phyloP scores from a whole-genome alignment of 2,113 vertebrate species.

The Pygoscelis antarcticus region DNA sequence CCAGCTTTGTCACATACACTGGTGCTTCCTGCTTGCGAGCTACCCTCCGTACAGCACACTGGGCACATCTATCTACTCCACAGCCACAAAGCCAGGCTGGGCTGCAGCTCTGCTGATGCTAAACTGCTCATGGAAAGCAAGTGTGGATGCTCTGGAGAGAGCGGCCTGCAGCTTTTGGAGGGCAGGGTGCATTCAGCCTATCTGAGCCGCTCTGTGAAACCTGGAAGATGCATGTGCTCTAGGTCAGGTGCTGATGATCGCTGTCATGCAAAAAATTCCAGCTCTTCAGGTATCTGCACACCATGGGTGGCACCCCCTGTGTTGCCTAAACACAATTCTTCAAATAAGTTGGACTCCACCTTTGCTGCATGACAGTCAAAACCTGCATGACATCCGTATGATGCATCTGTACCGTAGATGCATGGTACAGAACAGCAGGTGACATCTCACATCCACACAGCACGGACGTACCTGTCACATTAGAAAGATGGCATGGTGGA shows the following conservation, averaged over 20 bases:
- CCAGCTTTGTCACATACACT: not conserved
- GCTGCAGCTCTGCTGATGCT: not conserved
- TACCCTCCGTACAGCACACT: not conserved
- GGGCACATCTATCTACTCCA: not conserved
- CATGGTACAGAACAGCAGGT: not conserved
- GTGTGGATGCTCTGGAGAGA: not conserved
- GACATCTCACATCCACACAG: not conserved
- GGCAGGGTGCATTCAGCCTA: not conserved
- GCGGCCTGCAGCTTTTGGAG: not conserved
- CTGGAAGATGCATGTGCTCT: rapidly evolving
- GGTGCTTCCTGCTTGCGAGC: not conserved
- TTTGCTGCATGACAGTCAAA: not conserved
- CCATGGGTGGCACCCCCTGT: rapidly evolving
- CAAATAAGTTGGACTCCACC: not conserved
- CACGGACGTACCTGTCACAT: rapidly evolving
- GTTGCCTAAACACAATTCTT: not conserved
- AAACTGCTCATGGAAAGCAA: not conserved
- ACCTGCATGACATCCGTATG: too few relatives aligned
- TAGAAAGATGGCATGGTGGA: not conserved
- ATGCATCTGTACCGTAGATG: too few relatives aligned
- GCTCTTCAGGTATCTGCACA: not conserved
- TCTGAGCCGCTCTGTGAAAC: not conserved
- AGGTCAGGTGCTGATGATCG: too few relatives aligned
- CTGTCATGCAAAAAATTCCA: not conserved
- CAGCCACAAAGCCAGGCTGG: not conserved